Conservation (phyloP, 2,113 vertebrate genomes). For the Microcebus jonahi region DNA sequence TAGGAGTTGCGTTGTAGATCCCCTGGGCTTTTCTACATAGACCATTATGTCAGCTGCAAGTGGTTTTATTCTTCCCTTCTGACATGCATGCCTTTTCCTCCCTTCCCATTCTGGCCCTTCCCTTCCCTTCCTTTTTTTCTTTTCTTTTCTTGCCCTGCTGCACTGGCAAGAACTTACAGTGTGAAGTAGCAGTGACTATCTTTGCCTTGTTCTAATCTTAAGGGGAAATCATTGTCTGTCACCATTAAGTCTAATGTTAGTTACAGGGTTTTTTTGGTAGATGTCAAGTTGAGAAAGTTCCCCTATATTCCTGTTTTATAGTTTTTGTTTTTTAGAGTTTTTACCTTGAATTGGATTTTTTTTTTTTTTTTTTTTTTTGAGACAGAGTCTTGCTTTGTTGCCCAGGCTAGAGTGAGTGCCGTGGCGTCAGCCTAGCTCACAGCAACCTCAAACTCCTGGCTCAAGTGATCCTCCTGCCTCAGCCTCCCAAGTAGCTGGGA, state of each 20-base stretch:
- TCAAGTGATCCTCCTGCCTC: too few relatives aligned
- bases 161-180: not conserved
- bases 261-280: not conserved
- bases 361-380: too few relatives aligned
- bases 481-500: too few relatives aligned
- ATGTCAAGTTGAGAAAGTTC: not conserved
- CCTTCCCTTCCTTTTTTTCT: too few relatives aligned
- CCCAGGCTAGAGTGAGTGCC: too few relatives aligned
- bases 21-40: not conserved
- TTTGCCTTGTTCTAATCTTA: not conserved
- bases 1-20: not conserved
- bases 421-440: too few relatives aligned
- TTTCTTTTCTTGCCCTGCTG: not conserved
- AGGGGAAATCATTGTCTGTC: not conserved
- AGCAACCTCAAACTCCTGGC: too few relatives aligned
- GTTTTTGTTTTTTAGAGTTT: not conserved
- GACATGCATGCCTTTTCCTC: not conserved
- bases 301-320: not conserved
- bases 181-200: not conserved
- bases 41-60: not conserved
- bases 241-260: not conserved
- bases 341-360: not conserved
- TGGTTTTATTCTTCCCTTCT: not conserved
- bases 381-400: too few relatives aligned
- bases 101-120: too few relatives aligned